Percentiles rank a stretch among this genome's conserved stretches.
phyloP scores from a whole-genome alignment of 2,797 vertebrate genomes.

The Selene dorsalis region DNA sequence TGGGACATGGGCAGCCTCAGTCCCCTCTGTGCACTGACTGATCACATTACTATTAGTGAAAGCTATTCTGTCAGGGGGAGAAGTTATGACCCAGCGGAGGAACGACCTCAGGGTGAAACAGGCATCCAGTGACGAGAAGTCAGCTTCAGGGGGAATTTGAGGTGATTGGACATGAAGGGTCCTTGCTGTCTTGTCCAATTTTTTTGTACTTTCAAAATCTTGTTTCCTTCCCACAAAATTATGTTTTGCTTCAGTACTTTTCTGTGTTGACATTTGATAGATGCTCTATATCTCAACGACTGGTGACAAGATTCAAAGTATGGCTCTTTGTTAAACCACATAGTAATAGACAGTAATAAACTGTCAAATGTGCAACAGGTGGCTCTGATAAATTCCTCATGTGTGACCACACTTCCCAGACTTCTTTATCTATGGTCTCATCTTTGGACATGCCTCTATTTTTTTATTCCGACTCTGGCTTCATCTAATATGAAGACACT shows the following conservation, averaged over 20 bases:
- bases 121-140: slow-evolving; percentile 65
- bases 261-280: slow-evolving; percentile 6
- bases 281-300: neutral
- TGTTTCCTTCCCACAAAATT: slow-evolving; percentile 35
- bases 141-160: slow-evolving; percentile 54
- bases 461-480: neutral
- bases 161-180: slow-evolving; percentile 69
- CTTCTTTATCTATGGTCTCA: slow-evolving; percentile 9
- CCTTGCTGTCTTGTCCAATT: slow-evolving; percentile 47
- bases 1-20: slow-evolving; percentile 65
- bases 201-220: slow-evolving; percentile 42
- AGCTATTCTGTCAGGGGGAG: slow-evolving; percentile 76
- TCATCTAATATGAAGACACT: slow-evolving; percentile 32
- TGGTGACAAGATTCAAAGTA: neutral
- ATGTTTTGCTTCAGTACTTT: neutral
- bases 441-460: slow-evolving; percentile 22
- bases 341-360: neutral
- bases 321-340: neutral
- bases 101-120: slow-evolving; percentile 51
- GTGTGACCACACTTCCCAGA: neutral
- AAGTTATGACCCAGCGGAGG: slow-evolving; percentile 61
- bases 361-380: slow-evolving; percentile 11
- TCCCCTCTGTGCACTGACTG: slow-evolving; percentile 76
- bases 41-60: slow-evolving; percentile 79
- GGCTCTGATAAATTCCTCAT: slow-evolving; percentile 3